Percentiles rank a stretch among this genome's conserved stretches.
Conservation (phyloP, 2,888 invertebrate genomes). For the Elegia similella region DNA sequence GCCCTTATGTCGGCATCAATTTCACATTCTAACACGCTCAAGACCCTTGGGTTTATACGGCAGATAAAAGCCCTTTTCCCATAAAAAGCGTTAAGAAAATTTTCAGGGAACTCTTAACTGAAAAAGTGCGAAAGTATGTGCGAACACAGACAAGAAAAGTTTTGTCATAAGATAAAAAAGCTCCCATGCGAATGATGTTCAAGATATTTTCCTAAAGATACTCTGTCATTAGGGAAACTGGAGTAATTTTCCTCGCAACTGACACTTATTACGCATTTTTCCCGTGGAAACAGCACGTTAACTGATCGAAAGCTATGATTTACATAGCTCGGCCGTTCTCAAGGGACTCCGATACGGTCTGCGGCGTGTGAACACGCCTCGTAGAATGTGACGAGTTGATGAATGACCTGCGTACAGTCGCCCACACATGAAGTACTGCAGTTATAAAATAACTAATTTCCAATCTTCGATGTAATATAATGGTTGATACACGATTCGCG, state of each 20-base stretch:
- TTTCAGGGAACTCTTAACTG: background rate
- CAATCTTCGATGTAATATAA: too few species aligned
- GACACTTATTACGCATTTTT: constrained; percentile 9
- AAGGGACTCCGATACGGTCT: constrained; percentile 32
- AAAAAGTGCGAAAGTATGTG: background rate
- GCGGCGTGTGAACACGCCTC: constrained; percentile 33
- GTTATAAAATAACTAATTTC: too few species aligned
- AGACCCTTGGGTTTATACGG: background rate
- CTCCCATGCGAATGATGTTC: background rate
- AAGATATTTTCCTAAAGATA: background rate
- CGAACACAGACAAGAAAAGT: background rate
- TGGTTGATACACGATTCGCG: too few species aligned
- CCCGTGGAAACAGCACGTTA: constrained; percentile 1
- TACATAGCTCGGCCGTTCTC: constrained; percentile 28
- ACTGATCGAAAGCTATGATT: constrained; percentile 32
- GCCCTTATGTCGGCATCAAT: background rate
- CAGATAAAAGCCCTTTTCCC: background rate
- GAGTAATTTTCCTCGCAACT: constrained; percentile 3
- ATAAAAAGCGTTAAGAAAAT: background rate
- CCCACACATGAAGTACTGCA: background rate
- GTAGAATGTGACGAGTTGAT: constrained; percentile 1
- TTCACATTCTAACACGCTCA: background rate
- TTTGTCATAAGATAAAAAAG: background rate
- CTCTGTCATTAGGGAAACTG: background rate
- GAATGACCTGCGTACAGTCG: constrained; percentile 1